Evolutionary conservation across 2,888 invertebrate species (phyloP), one percentile per base, ranked within the genome.

Genomic region (Microctonus brassicae): DNA sequence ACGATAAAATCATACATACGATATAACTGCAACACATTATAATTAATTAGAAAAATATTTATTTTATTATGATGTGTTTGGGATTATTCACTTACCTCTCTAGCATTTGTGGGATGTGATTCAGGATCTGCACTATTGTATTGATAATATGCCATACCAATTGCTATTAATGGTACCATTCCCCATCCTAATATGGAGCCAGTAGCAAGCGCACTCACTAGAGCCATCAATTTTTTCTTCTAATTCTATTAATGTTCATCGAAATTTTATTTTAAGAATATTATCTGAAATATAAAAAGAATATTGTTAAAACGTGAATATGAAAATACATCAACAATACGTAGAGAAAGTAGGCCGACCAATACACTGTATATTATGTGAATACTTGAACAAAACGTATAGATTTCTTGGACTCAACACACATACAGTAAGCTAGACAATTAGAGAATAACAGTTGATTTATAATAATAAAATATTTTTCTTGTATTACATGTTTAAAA

Each of bases 1-100:
- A 96, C 91, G 80, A 96, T 91, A 86, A 95, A 97, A 87, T 96
- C 96, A 90, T 95, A 95, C 86, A 94, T 93, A 73, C 92, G 91
- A 81, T 91, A 88, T 78, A 95, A 89, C 95, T 94, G 90, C 0
- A 87, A 86, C 73, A 66, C n/a, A n/a, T n/a, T n/a, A n/a, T n/a
- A n/a, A n/a, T n/a, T n/a, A n/a, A n/a, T n/a, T n/a, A n/a, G n/a
- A 57, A 62, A 62, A 61, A 24, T 62, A 10, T 42, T 6, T 2
- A 57, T n/a, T 5, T 47, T 47, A 29, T 29, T 29, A 7, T 29
- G 7, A 29, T 5, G 7, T 5, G 3, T 29, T 29, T 7, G 7
- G 7, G 3, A 29, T 29, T 29, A 7, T 29, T 5, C 4, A 47
- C 7, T 91, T 89, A 95, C 95, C 89, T 91, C 89, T 87, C 90